Evolutionary conservation across 2,888 invertebrate species (phyloP), one percentile per base, ranked within the genome.

Genomic region (Callyntrura guangdongensis): DNA sequence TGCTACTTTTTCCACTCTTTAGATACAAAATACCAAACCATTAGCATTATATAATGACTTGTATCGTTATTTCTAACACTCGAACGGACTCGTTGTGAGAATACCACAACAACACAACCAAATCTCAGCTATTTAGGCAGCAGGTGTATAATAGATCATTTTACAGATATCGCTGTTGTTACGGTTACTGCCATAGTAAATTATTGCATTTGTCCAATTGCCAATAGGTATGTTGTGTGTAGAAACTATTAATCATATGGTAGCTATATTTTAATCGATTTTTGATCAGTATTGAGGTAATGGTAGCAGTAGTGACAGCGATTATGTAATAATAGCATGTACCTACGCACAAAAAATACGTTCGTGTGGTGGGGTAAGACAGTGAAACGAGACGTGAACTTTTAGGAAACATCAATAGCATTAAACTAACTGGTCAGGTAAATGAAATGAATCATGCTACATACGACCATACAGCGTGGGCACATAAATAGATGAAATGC

Each of bases 391-490:
- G 22, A n/a, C 61, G 22, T 61, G n/a, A 61, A 61, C 14, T 61
- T 61, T 61, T 61, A 61, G 61, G 61, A 61, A 61, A 61, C n/a
- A 22, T 17, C 6, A 61, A 4, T 20, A 22, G 17, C 20, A 59
- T 59, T 61, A 20, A 61, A 20, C 61, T n/a, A 61, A 20, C 61
- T n/a, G 61, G 5, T 61, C 61, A 22, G n/a, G 22, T 61, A 61
- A 22, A 61, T 61, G 22, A 61, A 22, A 61, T 61, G 22, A 61
- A 20, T 61, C 61, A 22, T 61, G 22, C 22, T 61, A 20, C 8
- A n/a, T n/a, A n/a, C 61, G 22, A 6, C 22, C 20, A 61, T 1
- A 22, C 4, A 61, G n/a, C n/a, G n/a, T n/a, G n/a, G n/a, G n/a
- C n/a, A 61, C 36, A 36, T 6, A 36, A 36, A 36, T 36, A 36